Evolutionary conservation across 2,888 invertebrate genomes (phyloP), one percentile per base, ranked within the genome.

Genomic region (Tenodera sinensis): DNA sequence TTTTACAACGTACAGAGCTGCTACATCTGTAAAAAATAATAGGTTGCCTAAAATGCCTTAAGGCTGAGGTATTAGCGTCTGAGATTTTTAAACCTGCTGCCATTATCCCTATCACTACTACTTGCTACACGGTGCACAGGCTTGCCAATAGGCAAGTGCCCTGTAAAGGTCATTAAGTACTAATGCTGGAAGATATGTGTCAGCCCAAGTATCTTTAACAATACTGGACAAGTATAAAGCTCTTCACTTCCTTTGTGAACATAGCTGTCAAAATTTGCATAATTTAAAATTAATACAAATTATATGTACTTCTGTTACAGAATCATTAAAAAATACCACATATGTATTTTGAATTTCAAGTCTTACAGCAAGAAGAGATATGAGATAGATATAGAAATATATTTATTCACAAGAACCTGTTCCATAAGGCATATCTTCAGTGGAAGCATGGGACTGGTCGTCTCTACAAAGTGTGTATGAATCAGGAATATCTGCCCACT

Each of bases 401-500:
- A 71, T 87, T 87, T 88, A 90, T 89, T 88, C 89, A 83, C 91
- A 91, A 28, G 90, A 90, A 47, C 91, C 91, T 47, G 91, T 87
- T 8, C 91, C 91, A 89, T 90, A 91, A 14, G 91, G 91, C 82
- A 91, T 83, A 88, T 91, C 91, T 85, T 91, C 91, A 14, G 91
- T 91, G 34, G 90, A 90, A 25, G 91, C 90, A 83, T 90, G 89
- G 2, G 91, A 91, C 14, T 91, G 90, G 27, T 90, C 90, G 81
- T 91, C 91, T 83, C 89, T 85, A 88, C 90, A 89, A n/a, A 90
- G 88, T 8, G 90, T 88, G 81, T 90, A 89, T 12, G 89, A 81
- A 54, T 90, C 90, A 27, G 89, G 88, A n/a, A 87, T 87, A 27
- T 94, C 92, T 4, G 97, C 97, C 98, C 98, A 98, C 1, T 96